Base-by-base conservation (phyloP, 2,797 vertebrate species). In the Malacoraja senta region DNA sequence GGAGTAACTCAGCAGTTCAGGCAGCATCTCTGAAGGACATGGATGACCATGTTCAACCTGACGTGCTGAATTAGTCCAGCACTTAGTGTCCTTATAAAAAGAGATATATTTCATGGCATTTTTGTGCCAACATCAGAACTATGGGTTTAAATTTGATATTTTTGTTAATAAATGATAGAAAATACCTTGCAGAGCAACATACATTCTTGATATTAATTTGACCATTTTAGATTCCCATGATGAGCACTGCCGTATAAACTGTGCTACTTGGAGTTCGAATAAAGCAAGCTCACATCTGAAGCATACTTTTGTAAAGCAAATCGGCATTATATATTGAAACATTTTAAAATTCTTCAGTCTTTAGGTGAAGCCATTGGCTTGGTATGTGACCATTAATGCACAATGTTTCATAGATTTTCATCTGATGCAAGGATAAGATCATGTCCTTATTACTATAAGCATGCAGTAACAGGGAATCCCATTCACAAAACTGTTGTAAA, bases 201-300 rank as follows among this genome's bases (percentile, higher is more conserved):
- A 88, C 35, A 88, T 86, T 88, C 15, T 32, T 76, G 26, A 76
- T 76, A 92, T 76, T 92, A 74, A 92, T 92, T 92, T 76, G 90
- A 92, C 24, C 71, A 58, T 76, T 74, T 74, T 29, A 53, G 58
- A 58, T 58, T 92, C 90, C 71, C 90, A 2, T 53, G 58, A 24
- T 92, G 90, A 92, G 76, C 24, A 58, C 72, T 92, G 90, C 58
- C 90, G 53, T 74, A n/a, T 53, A 53, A 53, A 92, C 76, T 92
- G 71, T 92, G 21, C 38, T 76, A 76, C 26, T 92, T 92, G 68
- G n/a, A 53, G 13, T 92, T 92, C 53, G 71, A 58, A 92, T 92
- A 92, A 76, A 76, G 74, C 71, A 92, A 76, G 71, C 35, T 92
- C 38, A 58, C 38, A 92, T 92, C 53, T 76, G 90, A 76, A 74